Percentiles rank a stretch among this genome's conserved stretches.
These are phyloP conservation scores for Heliconius melpomene DNA, from an alignment of 1,140 invertebrate species.

Conservation along the genomic window DNA sequence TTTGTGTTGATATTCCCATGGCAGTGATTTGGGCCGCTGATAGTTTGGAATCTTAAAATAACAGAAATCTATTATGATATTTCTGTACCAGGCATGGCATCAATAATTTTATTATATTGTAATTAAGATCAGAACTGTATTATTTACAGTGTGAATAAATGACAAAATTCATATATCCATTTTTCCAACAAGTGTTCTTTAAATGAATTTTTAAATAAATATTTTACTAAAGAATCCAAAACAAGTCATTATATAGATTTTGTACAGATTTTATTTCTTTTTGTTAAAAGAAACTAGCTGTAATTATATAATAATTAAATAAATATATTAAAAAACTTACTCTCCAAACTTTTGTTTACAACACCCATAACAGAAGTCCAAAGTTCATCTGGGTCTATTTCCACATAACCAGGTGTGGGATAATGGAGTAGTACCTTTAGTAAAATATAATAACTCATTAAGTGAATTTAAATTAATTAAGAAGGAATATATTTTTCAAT, in stretches of 20 bases:
- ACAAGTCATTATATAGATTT: too few relatives aligned
- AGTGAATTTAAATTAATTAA: not conserved
- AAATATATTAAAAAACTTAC: constrained; percentile 46
- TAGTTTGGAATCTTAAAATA: constrained; percentile 82
- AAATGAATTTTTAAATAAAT: too few relatives aligned
- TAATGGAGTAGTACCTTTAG: constrained; percentile 89
- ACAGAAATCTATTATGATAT: constrained; percentile 22
- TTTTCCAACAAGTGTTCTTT: too few relatives aligned
- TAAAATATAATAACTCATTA: constrained; percentile 24
- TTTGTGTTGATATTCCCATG: constrained; percentile 93
- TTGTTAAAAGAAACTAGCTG: not conserved
- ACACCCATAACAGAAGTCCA: constrained; percentile 88
- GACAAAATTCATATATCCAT: too few relatives aligned
- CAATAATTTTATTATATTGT: too few relatives aligned
- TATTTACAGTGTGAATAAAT: too few relatives aligned
- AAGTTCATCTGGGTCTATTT: constrained; percentile 93
- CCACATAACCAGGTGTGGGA: constrained; percentile 89
- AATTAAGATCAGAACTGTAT: too few relatives aligned
- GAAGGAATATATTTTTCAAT: not conserved
- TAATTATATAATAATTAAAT: not conserved
- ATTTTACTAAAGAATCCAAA: too few relatives aligned
- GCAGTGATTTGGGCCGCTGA: constrained; percentile 85
- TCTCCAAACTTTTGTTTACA: constrained; percentile 59
- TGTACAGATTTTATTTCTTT: not conserved
- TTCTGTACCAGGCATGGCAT: not conserved